Evolutionary conservation across 2,888 invertebrate species (phyloP).

Genomic region (Deroplatys truncata): DNA sequence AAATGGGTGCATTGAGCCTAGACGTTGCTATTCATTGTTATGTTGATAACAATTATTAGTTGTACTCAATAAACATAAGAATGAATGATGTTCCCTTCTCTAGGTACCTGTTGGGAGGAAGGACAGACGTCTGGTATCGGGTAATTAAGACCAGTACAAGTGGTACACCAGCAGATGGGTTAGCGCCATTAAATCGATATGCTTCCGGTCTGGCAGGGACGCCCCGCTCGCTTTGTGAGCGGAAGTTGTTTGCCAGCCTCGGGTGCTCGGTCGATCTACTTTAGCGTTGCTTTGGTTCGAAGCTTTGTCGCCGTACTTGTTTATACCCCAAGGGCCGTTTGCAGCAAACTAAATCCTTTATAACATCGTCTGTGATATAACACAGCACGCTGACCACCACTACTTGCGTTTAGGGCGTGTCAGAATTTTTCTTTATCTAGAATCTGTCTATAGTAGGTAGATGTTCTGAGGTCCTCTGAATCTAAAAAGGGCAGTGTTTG

Average conservation of each 20-base stretch:
- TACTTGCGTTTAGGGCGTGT: no score
- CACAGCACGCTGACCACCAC: not conserved
- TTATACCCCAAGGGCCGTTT: not conserved
- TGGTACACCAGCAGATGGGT: not conserved
- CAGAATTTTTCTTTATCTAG: no score
- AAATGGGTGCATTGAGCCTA: no score
- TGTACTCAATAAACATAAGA: no score
- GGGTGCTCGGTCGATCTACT: not conserved
- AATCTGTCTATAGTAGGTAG: no score
- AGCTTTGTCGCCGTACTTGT: not conserved
- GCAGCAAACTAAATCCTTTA: not conserved
- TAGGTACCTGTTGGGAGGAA: no score
- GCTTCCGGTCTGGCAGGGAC: not conserved
- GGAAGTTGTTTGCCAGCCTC: not conserved
- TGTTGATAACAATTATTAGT: no score
- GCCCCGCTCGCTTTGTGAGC: not conserved
- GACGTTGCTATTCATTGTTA: no score
- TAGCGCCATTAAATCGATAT: not conserved
- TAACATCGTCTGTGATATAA: no score
- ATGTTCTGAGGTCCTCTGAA: no score
- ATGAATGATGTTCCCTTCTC: no score
- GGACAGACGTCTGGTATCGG: not conserved
- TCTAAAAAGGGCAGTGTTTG: no score
- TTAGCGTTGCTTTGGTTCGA: not conserved
- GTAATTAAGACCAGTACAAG: not conserved